Percentiles rank a stretch among this genome's conserved stretches.
phyloP scores from a whole-genome alignment of 2,888 invertebrate species.

The Hydraecia micacea region DNA sequence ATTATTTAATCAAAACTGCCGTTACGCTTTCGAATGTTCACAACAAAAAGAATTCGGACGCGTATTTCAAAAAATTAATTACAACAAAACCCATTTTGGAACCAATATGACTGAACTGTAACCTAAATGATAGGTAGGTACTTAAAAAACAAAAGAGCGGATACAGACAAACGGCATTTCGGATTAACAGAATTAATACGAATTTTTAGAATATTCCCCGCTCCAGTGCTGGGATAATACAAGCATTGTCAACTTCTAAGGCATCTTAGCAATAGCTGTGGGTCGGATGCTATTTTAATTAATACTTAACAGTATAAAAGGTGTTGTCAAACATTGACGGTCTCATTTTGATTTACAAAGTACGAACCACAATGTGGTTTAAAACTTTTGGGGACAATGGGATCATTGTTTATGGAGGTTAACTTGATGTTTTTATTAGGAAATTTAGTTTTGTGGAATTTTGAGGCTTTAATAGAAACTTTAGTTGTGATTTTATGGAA shows the following conservation, averaged over 20 bases:
- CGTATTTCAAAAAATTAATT: background rate
- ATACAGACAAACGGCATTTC: slow-evolving; percentile 11
- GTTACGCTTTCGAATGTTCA: background rate
- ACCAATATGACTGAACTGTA: slow-evolving; percentile 5
- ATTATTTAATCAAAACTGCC: background rate
- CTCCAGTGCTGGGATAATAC: slow-evolving; percentile 30
- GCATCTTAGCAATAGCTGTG: slow-evolving; percentile 40
- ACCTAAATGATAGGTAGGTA: slow-evolving; percentile 18
- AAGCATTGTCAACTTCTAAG: slow-evolving; percentile 44
- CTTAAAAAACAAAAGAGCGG: slow-evolving; percentile 17
- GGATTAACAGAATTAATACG: slow-evolving; percentile 25
- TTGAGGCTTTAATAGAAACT: background rate
- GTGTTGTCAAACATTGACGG: slow-evolving; percentile 37
- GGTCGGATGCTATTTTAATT: slow-evolving; percentile 60
- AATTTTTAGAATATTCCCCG: slow-evolving; percentile 31
- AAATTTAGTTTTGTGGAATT: background rate
- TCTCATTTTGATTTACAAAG: slow-evolving; percentile 58
- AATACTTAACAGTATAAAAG: slow-evolving; percentile 56
- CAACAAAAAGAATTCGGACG: background rate
- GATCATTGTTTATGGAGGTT: slow-evolving; percentile 18
- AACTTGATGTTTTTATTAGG: slow-evolving; percentile 27
- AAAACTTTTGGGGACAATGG: slow-evolving; percentile 42
- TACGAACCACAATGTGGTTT: slow-evolving; percentile 45
- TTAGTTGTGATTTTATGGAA: background rate
- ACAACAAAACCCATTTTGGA: background rate